These are phyloP conservation scores for Ecliptopera silaceata DNA, from an alignment of 2,888 invertebrate genomes.

Conservation along the genomic window DNA sequence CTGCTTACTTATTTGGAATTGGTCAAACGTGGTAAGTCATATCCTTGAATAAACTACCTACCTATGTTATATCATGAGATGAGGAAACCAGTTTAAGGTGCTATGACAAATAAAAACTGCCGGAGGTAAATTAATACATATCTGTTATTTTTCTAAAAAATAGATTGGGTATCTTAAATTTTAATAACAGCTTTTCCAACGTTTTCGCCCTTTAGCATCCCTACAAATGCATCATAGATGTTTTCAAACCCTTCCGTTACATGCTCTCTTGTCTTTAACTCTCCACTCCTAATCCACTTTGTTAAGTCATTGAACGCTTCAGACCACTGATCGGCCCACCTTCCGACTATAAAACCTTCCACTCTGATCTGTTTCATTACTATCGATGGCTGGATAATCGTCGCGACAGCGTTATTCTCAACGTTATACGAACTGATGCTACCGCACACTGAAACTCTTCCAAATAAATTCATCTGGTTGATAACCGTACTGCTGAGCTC, in stretches of 20 bases:
- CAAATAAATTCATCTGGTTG: slow-evolving; percentile 83
- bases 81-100: background rate
- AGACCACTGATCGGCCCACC: slow-evolving; percentile 80
- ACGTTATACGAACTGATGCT: slow-evolving; percentile 65
- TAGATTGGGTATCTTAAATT: slow-evolving; percentile 59
- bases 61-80: background rate
- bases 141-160: background rate
- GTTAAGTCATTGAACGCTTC: slow-evolving; percentile 84
- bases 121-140: background rate
- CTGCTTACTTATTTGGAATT: slow-evolving; percentile 65
- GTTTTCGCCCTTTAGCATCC: slow-evolving; percentile 86
- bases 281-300: slow-evolving; percentile 85
- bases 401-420: slow-evolving; percentile 37
- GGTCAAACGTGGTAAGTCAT: slow-evolving; percentile 56
- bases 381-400: slow-evolving; percentile 79
- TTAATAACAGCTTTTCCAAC: slow-evolving; percentile 87
- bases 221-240: slow-evolving; percentile 85
- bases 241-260: slow-evolving; percentile 88
- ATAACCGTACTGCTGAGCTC: slow-evolving; percentile 83
- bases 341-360: slow-evolving; percentile 83
- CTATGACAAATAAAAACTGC: background rate
- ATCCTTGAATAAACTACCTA: too few relatives aligned
- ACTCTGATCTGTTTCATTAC: slow-evolving; percentile 74
- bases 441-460: slow-evolving; percentile 82
- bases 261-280: slow-evolving; percentile 85